Base-by-base conservation (phyloP, 2,113 vertebrate species). In the Apistogramma diplotaenia region DNA sequence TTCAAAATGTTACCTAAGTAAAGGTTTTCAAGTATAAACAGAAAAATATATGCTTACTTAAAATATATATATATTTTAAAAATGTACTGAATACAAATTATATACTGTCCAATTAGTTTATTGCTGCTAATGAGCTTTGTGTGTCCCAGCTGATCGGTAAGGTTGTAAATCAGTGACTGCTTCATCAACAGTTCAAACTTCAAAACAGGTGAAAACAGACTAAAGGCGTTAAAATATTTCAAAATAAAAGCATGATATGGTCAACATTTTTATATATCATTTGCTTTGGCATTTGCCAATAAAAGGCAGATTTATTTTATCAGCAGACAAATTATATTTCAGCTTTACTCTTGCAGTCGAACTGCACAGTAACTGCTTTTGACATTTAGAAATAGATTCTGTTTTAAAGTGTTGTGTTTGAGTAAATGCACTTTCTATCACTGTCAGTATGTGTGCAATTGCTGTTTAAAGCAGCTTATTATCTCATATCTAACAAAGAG, bases 401-500 rank as follows among this genome's bases (percentile, higher is more conserved):
- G 37, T 29, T 46, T 61, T n/a, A 37, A 23, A 35, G 23, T 53
- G n/a, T 29, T 35, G 43, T 18, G n/a, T 19, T 62, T 46, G 58
- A 65, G 43, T 60, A 51, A 73, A 80, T 73, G 40, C n/a, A 40
- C 35, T 46, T 65, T 65, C 43, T 33, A 31, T 59, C n/a, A 53
- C 33, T 19, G 11, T 10, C 72, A 56, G 57, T 57, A 40, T 49
- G 25, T 23, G 40, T 55, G 33, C 27, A 37, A 18, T 19, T 76
- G 37, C 25, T 67, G 43, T 46, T 59, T 57, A 78, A 81, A 53
- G 33, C 29, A 60, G 43, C 19, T 5, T n/a, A 75, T 90, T 80
- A 88, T 90, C 81, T 86, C 84, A 80, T 35, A 61, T 78, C 40
- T 49, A 73, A 90, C 86, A 90, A 86, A 88, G 89, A 83, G 76